Evolutionary conservation across 2,113 vertebrate genomes (phyloP), one percentile per base, ranked within the genome.

Genomic region (Lampris megalopsis): DNA sequence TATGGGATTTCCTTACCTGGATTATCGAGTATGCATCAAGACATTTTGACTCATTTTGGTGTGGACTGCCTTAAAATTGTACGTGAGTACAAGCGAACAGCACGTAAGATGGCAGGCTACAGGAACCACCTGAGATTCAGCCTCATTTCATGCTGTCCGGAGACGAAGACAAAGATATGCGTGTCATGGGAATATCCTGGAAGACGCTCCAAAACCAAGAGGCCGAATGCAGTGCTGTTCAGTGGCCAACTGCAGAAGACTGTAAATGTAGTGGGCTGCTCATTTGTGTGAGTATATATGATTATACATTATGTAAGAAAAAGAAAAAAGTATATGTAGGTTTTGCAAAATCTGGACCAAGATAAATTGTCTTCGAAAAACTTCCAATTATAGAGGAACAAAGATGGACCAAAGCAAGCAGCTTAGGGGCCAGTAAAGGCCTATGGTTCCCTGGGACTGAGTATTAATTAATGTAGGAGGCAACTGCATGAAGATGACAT

Each of bases 391-490:
- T 6, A 52, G 11, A 52, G 11, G 41, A 42, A 42, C 35, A 68
- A 8, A 66, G 40, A 13, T 48, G 38, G 6, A n/a, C 1, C 43
- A 24, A n/a, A 37, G n/a, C 42, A n/a, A 50, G 43, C 35, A 41
- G 11, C 42, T 47, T 8, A 3, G 4, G 24, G 35, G 37, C n/a
- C 5, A 43, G 9, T 11, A 13, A 70, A n/a, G n/a, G 9, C 64
- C 65, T 53, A 47, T 59, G 42, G 41, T 59, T 64, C 54, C 47
- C 24, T 37, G 63, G 36, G 43, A 67, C 9, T 36, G 47, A 63
- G 52, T 37, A 42, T 45, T 69, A 52, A 74, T 65, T 53, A 64
- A 40, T 24, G 43, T 69, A 64, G 67, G n/a, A 49, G 41, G 36
- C 24, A 53, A 24, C 57, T 10, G 60, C 73, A 56, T 45, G 38